Evolutionary conservation across 1,140 invertebrate genomes (phyloP).

Genomic region (Akabosia matsudoensis): DNA sequence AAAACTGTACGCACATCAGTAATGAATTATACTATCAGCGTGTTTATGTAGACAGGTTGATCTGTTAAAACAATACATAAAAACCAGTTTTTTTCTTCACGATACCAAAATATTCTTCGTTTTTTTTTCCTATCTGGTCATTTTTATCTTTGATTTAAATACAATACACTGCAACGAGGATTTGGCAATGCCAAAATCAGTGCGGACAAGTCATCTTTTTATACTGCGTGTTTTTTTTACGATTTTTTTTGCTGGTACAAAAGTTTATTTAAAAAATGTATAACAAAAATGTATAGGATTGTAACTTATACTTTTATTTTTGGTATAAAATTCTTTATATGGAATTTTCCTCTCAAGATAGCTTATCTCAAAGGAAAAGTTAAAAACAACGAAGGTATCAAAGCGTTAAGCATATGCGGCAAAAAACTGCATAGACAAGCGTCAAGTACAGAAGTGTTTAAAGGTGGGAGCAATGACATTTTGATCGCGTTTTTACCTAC

Average conservation of each 20-base stretch:
- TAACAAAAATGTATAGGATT: not conserved
- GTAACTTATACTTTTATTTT: not conserved
- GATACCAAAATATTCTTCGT: too few relatives aligned
- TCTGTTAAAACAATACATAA: too few relatives aligned
- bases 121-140: not conserved
- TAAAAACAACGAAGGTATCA: too few relatives aligned
- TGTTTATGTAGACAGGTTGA: too few relatives aligned
- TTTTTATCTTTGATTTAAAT: not conserved
- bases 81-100: too few relatives aligned
- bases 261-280: too few relatives aligned
- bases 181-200: not conserved
- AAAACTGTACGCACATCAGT: too few relatives aligned
- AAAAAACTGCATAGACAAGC: not conserved
- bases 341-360: too few relatives aligned
- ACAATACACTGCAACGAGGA: not conserved
- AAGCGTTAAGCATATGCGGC: too few relatives aligned
- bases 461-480: conserved; percentile 11
- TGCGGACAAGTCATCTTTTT: not conserved
- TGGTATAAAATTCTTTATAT: not conserved
- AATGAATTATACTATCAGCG: too few relatives aligned
- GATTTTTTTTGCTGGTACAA: too few relatives aligned
- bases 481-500: not conserved
- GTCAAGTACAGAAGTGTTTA: not conserved
- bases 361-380: too few relatives aligned
- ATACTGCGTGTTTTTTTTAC: not conserved